phyloP scores from a whole-genome alignment of 2,888 invertebrate genomes.

The Linnaemya vulpina region DNA sequence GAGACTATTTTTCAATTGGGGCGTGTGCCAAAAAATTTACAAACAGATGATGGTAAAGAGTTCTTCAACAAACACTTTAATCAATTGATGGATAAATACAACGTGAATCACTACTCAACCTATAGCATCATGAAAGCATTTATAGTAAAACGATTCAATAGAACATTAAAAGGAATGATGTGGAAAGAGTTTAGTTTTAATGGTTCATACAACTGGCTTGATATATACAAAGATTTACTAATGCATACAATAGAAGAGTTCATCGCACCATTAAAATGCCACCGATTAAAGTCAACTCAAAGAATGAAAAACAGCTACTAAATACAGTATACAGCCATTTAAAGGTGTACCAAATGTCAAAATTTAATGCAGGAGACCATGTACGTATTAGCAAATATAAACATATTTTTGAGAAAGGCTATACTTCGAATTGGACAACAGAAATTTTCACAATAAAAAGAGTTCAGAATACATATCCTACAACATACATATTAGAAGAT shows the following conservation, averaged over 20 bases:
- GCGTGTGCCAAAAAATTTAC: background rate
- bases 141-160: background rate
- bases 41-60: background rate
- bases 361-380: conserved; percentile 5
- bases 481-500: background rate
- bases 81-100: background rate
- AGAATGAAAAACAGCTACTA: background rate
- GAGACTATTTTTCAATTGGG: background rate
- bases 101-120: background rate
- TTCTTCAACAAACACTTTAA: background rate
- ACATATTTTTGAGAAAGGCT: background rate
- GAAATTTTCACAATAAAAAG: background rate
- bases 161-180: background rate
- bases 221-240: background rate
- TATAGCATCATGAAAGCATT: background rate
- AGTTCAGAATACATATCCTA: background rate
- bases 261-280: conserved; percentile 8
- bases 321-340: background rate
- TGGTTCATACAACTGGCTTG: background rate
- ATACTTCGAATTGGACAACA: conserved; percentile 1
- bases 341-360: background rate
- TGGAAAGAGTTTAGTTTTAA: conserved; percentile 1
- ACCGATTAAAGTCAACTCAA: background rate
- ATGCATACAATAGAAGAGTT: background rate
- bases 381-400: conserved; percentile 8